Evolutionary conservation across 2,888 invertebrate species (phyloP).

Genomic region (Chirona hameri): DNA sequence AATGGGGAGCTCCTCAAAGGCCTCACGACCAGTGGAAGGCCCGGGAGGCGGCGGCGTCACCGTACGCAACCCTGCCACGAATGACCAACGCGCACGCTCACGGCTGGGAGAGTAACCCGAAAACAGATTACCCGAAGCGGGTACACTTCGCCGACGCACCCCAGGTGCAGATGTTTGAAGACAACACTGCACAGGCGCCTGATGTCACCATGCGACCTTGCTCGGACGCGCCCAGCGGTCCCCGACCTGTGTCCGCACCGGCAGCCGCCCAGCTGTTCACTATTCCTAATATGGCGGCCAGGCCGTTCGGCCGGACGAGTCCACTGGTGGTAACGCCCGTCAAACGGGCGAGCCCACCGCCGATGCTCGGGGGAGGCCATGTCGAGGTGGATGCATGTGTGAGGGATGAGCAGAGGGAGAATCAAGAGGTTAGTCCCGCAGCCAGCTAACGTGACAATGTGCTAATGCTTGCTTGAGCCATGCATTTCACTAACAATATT

Average conservation of each 20-base stretch:
- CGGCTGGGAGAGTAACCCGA: neutral
- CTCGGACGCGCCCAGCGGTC: neutral
- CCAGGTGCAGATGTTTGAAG: neutral
- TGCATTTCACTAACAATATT: too few relatives aligned
- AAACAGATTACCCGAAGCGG: neutral
- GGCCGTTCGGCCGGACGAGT: neutral
- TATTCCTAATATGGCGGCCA: neutral
- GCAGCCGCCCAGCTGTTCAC: constrained; percentile 9
- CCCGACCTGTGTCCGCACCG: neutral
- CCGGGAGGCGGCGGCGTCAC: too few relatives aligned
- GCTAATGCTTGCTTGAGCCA: too few relatives aligned
- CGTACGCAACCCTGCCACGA: neutral
- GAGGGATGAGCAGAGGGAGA: too few relatives aligned
- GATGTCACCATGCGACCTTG: neutral
- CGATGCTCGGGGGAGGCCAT: neutral
- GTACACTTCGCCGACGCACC: neutral
- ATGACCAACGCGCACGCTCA: neutral
- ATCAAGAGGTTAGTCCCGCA: too few relatives aligned
- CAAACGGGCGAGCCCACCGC: neutral
- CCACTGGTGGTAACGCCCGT: neutral
- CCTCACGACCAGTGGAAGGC: too few relatives aligned
- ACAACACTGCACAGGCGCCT: neutral
- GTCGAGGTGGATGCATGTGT: too few relatives aligned
- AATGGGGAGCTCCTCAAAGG: too few relatives aligned
- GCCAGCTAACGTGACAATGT: too few relatives aligned